Evolutionary conservation across 2,797 vertebrate species (phyloP).

Genomic region (Clarias platycephalus): DNA sequence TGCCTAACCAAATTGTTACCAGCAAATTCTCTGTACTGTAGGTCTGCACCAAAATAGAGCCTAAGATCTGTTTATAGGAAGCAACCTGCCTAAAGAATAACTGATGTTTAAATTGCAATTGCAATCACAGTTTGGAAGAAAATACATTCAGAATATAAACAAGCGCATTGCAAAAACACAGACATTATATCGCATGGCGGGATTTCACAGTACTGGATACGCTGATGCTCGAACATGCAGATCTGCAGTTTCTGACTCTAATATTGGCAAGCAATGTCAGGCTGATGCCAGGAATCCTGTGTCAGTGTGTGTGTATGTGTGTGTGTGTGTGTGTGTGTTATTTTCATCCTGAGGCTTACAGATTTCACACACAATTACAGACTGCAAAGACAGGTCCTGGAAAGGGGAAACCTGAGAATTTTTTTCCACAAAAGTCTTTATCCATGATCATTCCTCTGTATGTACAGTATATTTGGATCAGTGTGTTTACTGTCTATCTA

Average conservation of each 20-base stretch:
- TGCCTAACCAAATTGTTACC: not conserved
- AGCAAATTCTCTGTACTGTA: not conserved
- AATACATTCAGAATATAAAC: not conserved
- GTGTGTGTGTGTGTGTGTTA: not conserved
- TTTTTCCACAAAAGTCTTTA: not conserved
- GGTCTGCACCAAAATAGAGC: not conserved
- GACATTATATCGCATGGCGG: not conserved
- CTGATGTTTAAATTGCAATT: constrained; percentile 1
- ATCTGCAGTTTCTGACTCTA: constrained; percentile 57
- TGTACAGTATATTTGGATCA: not conserved
- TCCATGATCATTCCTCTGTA: not conserved
- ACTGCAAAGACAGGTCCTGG: not conserved
- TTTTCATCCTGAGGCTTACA: not conserved
- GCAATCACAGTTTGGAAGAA: not conserved
- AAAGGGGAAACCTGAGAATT: not conserved
- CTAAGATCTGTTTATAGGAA: not conserved
- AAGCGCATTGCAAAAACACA: not conserved
- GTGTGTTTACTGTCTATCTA: not conserved
- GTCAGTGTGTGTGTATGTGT: constrained; percentile 28
- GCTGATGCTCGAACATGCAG: constrained; percentile 21
- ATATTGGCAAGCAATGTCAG: constrained; percentile 54
- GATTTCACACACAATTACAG: not conserved
- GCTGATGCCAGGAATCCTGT: constrained; percentile 64
- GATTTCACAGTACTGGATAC: constrained; percentile 12
- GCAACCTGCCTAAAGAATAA: not conserved